phyloP scores from a whole-genome alignment of 2,113 vertebrate species.

The Eubucco bourcierii region DNA sequence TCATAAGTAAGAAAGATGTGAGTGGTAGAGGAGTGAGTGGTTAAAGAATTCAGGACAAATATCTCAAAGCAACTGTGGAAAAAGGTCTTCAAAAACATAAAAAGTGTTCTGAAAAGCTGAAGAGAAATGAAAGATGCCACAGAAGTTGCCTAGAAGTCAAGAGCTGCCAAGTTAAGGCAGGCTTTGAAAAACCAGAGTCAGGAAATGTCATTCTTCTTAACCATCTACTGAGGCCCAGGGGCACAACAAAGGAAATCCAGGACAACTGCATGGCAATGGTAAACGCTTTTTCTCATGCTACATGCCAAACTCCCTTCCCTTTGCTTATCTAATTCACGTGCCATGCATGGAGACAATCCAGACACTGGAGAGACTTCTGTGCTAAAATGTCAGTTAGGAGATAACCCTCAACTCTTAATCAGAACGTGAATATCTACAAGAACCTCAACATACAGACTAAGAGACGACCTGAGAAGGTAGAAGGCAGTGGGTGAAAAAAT shows the following conservation, averaged over 20 bases:
- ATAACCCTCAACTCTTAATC: not conserved
- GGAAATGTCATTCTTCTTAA: constrained; percentile 45
- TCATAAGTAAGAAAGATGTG: not conserved
- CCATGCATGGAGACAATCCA: not conserved
- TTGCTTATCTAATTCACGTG: not conserved
- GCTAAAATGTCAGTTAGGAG: not conserved
- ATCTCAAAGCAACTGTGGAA: not conserved
- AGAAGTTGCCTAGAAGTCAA: constrained; percentile 51
- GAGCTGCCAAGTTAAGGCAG: constrained; percentile 37
- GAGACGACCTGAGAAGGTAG: not conserved
- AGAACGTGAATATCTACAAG: not conserved
- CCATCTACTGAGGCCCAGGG: constrained; percentile 21
- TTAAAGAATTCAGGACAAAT: not conserved
- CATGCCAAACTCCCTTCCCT: constrained; percentile 4
- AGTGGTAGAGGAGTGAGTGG: not conserved
- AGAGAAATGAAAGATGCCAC: constrained; percentile 25
- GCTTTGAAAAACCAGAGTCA: constrained; percentile 6
- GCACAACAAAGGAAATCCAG: constrained; percentile 47
- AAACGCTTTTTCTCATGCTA: constrained; percentile 25
- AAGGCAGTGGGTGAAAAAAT: not conserved
- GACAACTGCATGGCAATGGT: constrained; percentile 8
- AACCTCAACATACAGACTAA: not conserved
- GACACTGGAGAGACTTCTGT: not conserved
- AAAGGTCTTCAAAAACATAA: not conserved
- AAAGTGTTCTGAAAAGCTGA: not conserved